Percentiles rank a stretch among this genome's conserved stretches.
Evolutionary conservation across 92 coral and sea anemone species (phyloP).

Genomic region (Zoanthus sociatus): DNA sequence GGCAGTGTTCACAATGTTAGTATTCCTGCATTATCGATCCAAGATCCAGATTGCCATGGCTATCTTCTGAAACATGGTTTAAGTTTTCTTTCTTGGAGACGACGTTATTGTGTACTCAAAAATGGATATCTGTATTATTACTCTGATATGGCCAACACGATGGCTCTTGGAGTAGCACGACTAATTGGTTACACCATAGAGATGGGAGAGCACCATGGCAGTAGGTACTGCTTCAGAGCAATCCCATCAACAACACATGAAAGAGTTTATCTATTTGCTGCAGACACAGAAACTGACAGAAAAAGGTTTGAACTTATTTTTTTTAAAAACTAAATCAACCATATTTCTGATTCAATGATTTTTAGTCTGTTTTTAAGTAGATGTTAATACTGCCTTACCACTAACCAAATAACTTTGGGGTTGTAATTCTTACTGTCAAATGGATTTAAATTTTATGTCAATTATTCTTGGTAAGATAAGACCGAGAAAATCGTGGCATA

Average conservation of each 20-base stretch:
- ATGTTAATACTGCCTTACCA: too few species aligned
- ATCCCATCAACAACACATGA: slow-evolving; percentile 68
- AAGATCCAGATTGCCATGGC: slow-evolving; percentile 99
- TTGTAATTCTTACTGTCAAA: too few species aligned
- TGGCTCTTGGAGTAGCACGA: slow-evolving; percentile 94
- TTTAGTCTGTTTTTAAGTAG: too few species aligned
- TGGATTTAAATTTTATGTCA: too few species aligned
- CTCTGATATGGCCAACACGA: slow-evolving; percentile 94
- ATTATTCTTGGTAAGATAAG: too few species aligned
- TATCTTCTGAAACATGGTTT: slow-evolving; percentile 89
- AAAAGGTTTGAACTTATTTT: slow-evolving; percentile 65
- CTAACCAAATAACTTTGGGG: too few species aligned
- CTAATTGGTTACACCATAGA: slow-evolving; percentile 77
- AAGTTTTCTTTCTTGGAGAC: slow-evolving; percentile 79
- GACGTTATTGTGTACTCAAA: slow-evolving; percentile 96
- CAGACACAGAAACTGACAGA: slow-evolving; percentile 92
- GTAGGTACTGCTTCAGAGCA: slow-evolving; percentile 77
- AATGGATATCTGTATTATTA: slow-evolving; percentile 96
- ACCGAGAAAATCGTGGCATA: too few species aligned
- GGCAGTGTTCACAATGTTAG: slow-evolving; percentile 97
- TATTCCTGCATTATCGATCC: slow-evolving; percentile 96
- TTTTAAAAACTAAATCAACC: too few species aligned
- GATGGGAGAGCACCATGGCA: slow-evolving; percentile 72
- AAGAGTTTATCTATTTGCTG: slow-evolving; percentile 81
- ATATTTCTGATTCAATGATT: too few species aligned